Evolutionary conservation across 2,113 vertebrate genomes (phyloP).

Genomic region (Microcebus ravelobensis): DNA sequence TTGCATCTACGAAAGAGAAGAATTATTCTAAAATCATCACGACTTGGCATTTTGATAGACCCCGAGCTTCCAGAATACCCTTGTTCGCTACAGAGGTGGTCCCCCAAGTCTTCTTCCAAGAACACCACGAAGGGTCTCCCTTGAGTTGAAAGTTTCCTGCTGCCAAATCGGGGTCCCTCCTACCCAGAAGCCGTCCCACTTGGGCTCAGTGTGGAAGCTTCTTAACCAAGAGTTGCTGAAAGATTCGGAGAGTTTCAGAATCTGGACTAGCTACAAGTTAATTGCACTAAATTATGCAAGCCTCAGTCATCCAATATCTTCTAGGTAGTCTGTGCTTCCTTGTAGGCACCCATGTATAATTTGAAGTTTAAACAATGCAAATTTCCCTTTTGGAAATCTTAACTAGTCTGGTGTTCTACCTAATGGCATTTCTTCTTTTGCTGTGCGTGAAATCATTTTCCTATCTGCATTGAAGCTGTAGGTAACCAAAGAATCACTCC

Average conservation of each 20-base stretch:
- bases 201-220: not conserved
- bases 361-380: slow-evolving; percentile 77
- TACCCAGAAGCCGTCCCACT: slow-evolving; percentile 58
- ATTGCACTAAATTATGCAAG: slow-evolving; percentile 80
- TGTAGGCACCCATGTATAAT: slow-evolving; percentile 72
- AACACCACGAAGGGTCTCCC: not conserved
- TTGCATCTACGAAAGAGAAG: slow-evolving; percentile 26
- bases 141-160: slow-evolving; percentile 39
- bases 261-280: slow-evolving; percentile 78
- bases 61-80: not conserved
- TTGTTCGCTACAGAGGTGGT: not conserved
- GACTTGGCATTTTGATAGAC: not conserved
- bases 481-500: slow-evolving; percentile 54
- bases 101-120: not conserved
- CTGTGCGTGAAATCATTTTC: slow-evolving; percentile 56
- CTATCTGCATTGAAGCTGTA: slow-evolving; percentile 38
- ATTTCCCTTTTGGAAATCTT: slow-evolving; percentile 74
- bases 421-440: slow-evolving; percentile 42
- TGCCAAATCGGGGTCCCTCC: slow-evolving; percentile 67
- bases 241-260: slow-evolving; percentile 76
- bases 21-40: slow-evolving; percentile 24
- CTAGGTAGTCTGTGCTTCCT: slow-evolving; percentile 66
- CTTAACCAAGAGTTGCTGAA: slow-evolving; percentile 77
- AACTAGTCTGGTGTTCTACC: slow-evolving; percentile 53
- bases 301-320: slow-evolving; percentile 72